These are phyloP conservation scores for Erebia palarica DNA, from an alignment of 2,888 invertebrate genomes.

Conservation along the genomic window DNA sequence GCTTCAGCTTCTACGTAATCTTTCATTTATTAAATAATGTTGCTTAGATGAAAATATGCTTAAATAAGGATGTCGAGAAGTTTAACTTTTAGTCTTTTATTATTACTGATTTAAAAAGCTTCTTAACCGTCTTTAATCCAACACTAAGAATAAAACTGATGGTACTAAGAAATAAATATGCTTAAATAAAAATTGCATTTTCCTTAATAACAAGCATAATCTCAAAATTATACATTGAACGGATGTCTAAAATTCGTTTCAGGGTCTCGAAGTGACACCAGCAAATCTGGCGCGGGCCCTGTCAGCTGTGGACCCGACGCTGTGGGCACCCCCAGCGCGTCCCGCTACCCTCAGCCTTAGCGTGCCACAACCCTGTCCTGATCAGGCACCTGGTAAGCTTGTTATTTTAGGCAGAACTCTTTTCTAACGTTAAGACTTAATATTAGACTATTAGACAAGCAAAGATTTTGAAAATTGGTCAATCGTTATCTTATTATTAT, in stretches of 20 bases:
- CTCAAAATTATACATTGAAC: background rate
- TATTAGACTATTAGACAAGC: background rate
- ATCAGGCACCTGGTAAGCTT: slow-evolving; percentile 57
- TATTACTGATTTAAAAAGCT: no score
- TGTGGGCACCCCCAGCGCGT: slow-evolving; percentile 86
- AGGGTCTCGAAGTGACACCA: slow-evolving; percentile 84
- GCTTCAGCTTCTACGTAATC: background rate
- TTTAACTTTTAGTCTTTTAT: no score
- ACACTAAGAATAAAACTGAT: no score
- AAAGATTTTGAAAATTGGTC: background rate
- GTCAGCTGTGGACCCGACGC: slow-evolving; percentile 84
- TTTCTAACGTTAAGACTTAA: no score
- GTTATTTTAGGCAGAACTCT: background rate
- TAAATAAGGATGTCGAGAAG: no score
- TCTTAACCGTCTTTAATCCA: no score
- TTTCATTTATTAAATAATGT: background rate
- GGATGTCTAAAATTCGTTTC: slow-evolving; percentile 39
- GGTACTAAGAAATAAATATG: no score
- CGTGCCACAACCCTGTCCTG: slow-evolving; percentile 79
- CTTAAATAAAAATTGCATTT: no score
- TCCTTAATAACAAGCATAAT: background rate
- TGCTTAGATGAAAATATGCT: no score
- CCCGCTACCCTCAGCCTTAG: slow-evolving; percentile 88
- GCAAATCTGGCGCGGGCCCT: slow-evolving; percentile 84
- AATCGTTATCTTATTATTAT: background rate